A percentile compares a stretch with the other conserved stretches of the same genome.
phyloP scores from a whole-genome alignment of 2,888 invertebrate species.

The Hirtodrosophila trivittata region DNA sequence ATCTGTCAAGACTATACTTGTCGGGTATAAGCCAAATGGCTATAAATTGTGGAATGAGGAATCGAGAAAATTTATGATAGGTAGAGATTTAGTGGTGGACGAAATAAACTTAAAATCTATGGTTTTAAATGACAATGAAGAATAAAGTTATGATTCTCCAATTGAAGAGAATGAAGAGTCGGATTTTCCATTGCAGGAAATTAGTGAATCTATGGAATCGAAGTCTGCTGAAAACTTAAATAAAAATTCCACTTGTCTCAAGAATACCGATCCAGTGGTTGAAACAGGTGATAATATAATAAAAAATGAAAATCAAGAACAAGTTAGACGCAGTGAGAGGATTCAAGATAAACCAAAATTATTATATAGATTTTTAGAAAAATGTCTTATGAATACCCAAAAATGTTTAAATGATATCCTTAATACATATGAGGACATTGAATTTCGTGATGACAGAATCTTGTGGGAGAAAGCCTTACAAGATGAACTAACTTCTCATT shows the following conservation, averaged over 20 bases:
- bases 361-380: constrained; percentile 29
- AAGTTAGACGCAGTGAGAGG: constrained; percentile 34
- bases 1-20: constrained; percentile 23
- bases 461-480: constrained; percentile 2
- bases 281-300: constrained; percentile 17
- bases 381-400: constrained; percentile 28
- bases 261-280: constrained; percentile 20
- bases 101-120: constrained; percentile 15
- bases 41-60: constrained; percentile 43
- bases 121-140: constrained; percentile 34
- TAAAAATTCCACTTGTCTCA: constrained; percentile 13
- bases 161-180: constrained; percentile 12
- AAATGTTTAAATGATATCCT: constrained; percentile 9
- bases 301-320: constrained; percentile 15
- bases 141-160: constrained; percentile 10
- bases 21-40: constrained; percentile 34
- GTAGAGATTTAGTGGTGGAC: constrained; percentile 15
- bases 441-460: constrained; percentile 6
- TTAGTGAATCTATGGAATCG: constrained; percentile 3
- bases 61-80: constrained; percentile 28
- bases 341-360: constrained; percentile 9
- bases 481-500: constrained; percentile 10
- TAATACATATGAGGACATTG: constrained; percentile 8
- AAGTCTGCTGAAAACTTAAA: neutral
- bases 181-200: constrained; percentile 7